Percentiles rank a stretch among this genome's conserved stretches.
Conservation (phyloP, 2,888 invertebrate genomes). For the Philopedon plagiatum region DNA sequence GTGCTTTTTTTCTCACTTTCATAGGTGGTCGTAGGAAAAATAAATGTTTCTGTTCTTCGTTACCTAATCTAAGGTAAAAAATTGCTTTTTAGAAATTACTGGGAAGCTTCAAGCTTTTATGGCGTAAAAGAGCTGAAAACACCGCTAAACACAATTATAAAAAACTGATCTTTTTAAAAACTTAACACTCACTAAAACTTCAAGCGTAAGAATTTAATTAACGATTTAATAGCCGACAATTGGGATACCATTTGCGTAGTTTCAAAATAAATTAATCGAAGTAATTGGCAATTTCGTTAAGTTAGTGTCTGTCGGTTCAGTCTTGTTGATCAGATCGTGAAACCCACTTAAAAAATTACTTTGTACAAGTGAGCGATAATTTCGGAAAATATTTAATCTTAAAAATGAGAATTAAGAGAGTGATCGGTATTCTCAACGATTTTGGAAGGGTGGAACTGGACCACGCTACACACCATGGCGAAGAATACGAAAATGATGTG, state of each 20-base stretch:
- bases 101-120: no score
- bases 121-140: background rate
- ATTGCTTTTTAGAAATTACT: no score
- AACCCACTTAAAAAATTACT: background rate
- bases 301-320: slow-evolving; percentile 1
- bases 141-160: background rate
- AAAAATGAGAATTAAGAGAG: slow-evolving; percentile 58
- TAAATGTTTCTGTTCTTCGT: no score
- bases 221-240: slow-evolving; percentile 33
- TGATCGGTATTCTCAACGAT: slow-evolving; percentile 57
- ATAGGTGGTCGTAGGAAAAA: no score
- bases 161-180: no score
- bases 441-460: slow-evolving; percentile 57
- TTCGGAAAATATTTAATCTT: slow-evolving; percentile 1
- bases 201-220: slow-evolving; percentile 18
- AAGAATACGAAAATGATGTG: slow-evolving; percentile 49
- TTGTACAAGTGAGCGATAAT: background rate
- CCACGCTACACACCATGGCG: slow-evolving; percentile 43
- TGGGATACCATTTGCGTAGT: slow-evolving; percentile 33
- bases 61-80: no score
- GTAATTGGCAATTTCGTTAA: slow-evolving; percentile 20
- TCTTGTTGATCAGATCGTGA: background rate
- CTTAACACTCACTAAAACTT: no score
- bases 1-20: no score
- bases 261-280: slow-evolving; percentile 23